Conservation (phyloP, 2,113 vertebrate species). For the Cheilinus undulatus region DNA sequence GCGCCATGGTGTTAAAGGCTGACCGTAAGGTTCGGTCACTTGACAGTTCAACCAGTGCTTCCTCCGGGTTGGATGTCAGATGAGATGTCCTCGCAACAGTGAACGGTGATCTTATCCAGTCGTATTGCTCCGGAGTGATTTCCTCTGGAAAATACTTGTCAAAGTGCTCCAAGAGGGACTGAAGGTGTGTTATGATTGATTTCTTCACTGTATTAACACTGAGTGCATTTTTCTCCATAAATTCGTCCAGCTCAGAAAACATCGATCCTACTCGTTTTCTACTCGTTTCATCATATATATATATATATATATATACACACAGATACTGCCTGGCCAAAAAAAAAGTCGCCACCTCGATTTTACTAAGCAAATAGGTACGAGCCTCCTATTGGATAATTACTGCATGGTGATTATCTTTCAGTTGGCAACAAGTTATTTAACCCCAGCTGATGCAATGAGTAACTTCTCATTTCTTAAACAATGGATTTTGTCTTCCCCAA, state of each 20-base stretch:
- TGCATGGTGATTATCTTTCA: no score
- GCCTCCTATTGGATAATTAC: no score
- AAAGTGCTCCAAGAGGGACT: neutral
- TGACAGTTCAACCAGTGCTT: neutral
- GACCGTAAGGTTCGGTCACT: neutral
- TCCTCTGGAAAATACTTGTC: neutral
- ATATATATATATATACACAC: no score
- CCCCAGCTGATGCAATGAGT: no score
- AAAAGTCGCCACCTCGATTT: no score
- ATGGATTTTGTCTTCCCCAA: no score
- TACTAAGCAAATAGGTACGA: no score
- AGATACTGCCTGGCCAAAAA: no score
- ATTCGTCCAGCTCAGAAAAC: neutral
- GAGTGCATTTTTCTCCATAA: no score
- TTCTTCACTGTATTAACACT: conserved; percentile 1
- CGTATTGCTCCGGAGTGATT: neutral
- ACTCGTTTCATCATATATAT: no score
- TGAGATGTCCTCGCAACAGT: neutral
- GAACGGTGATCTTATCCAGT: neutral
- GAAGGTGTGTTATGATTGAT: neutral
- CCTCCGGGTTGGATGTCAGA: neutral
- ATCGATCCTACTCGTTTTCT: neutral
- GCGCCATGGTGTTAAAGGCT: neutral
- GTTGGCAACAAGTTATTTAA: no score
- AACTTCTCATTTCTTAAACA: no score